These are phyloP conservation scores for Coelogynopora nodosa DNA, from an alignment of 2,888 invertebrate species.

Conservation along the genomic window DNA sequence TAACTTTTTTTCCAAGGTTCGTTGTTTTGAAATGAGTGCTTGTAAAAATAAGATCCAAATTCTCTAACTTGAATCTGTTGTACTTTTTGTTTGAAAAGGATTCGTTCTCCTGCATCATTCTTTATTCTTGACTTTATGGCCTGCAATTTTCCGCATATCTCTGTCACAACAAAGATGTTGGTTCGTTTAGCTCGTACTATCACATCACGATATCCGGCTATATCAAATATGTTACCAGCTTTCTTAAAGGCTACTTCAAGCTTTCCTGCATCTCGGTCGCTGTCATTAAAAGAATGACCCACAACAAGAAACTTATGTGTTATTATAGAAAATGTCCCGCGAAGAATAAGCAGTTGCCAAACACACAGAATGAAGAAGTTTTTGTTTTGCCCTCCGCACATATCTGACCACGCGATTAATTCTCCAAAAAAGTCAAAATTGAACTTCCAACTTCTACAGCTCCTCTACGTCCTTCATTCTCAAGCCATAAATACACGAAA, in stretches of 20 bases:
- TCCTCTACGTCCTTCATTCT: neutral
- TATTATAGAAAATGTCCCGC: neutral
- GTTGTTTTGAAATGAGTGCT: constrained; percentile 18
- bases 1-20: constrained; percentile 10
- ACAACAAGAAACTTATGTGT: constrained; percentile 4
- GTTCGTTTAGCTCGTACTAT: neutral
- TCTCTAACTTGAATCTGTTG: constrained; percentile 23
- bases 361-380: neutral
- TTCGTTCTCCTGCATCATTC: constrained; percentile 19
- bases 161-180: constrained; percentile 7
- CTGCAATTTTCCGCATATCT: neutral
- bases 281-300: constrained; percentile 1
- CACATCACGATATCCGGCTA: neutral
- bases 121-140: constrained; percentile 29
- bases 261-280: neutral
- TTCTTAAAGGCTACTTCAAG: constrained; percentile 3
- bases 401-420: neutral
- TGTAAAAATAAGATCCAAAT: constrained; percentile 12
- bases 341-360: neutral
- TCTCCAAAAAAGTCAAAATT: neutral
- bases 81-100: constrained; percentile 15
- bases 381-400: neutral
- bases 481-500: neutral
- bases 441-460: neutral
- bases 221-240: constrained; percentile 4